These are phyloP conservation scores for Heteronetta atricapilla DNA, from an alignment of 2,113 vertebrate genomes.

Conservation along the genomic window DNA sequence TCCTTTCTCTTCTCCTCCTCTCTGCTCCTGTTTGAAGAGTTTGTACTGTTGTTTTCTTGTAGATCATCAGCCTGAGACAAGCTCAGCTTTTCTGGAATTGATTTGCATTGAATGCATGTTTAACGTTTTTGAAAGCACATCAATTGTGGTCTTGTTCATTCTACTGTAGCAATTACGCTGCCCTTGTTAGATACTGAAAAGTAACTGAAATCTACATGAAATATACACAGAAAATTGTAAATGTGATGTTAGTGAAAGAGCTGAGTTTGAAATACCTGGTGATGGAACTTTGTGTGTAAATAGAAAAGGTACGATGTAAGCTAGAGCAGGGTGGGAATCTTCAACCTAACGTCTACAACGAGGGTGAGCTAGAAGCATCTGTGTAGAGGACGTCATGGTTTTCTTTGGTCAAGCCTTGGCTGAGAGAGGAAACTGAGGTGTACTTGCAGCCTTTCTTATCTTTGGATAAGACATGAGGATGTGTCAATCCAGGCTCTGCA, in stretches of 20 bases:
- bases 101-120: background rate
- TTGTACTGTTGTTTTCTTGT: background rate
- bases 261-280: background rate
- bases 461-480: background rate
- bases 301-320: background rate
- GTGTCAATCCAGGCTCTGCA: background rate
- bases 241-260: background rate
- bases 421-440: background rate
- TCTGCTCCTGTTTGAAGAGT: background rate
- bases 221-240: background rate
- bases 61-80: background rate
- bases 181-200: background rate
- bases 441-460: background rate
- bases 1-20: rapidly evolving
- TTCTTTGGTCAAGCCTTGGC: background rate
- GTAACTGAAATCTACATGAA: background rate
- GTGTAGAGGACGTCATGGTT: background rate
- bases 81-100: background rate
- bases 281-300: background rate
- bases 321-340: background rate
- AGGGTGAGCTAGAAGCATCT: background rate
- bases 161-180: background rate
- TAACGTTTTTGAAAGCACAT: background rate
- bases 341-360: background rate
- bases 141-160: background rate